phyloP scores from a whole-genome alignment of 2,888 invertebrate genomes.

The Trachelus troglodyta region DNA sequence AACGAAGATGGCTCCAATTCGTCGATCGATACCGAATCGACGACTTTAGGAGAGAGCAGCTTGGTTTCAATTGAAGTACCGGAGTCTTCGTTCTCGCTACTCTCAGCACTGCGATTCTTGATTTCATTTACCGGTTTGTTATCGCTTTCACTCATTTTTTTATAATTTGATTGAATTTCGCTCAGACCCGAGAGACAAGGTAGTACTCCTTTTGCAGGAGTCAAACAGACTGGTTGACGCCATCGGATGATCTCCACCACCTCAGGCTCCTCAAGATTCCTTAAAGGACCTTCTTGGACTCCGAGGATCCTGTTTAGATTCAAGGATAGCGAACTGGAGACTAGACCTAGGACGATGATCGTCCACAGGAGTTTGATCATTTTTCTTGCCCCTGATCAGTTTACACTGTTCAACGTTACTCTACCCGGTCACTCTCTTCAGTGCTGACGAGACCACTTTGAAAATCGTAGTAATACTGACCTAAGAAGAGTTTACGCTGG shows the following conservation, averaged over 20 bases:
- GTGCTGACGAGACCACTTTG: too few relatives aligned
- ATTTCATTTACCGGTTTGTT: slow-evolving; percentile 3
- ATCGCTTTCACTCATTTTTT: neutral
- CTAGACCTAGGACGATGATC: neutral
- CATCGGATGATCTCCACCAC: slow-evolving; percentile 38
- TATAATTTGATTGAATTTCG: slow-evolving; percentile 27
- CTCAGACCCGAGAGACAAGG: slow-evolving; percentile 21
- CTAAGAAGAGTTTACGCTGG: too few relatives aligned
- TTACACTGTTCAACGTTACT: too few relatives aligned
- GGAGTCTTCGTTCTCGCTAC: neutral
- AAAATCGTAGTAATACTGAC: too few relatives aligned
- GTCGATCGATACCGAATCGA: slow-evolving; percentile 9
- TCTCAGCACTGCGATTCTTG: slow-evolving; percentile 16
- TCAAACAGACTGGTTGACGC: slow-evolving; percentile 43
- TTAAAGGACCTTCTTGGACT: slow-evolving; percentile 4
- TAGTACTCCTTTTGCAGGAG: slow-evolving; percentile 24
- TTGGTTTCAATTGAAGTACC: neutral
- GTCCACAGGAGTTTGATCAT: neutral
- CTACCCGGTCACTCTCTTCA: too few relatives aligned
- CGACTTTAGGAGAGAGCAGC: slow-evolving; percentile 7
- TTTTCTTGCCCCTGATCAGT: neutral
- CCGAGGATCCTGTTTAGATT: slow-evolving; percentile 26
- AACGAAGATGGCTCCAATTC: slow-evolving; percentile 12
- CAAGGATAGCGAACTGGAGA: slow-evolving; percentile 6
- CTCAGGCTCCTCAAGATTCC: slow-evolving; percentile 16